A percentile compares a stretch with the other conserved stretches of the same genome.
Evolutionary conservation across 2,888 invertebrate species (phyloP).

Genomic region (Trisateles emortualis): DNA sequence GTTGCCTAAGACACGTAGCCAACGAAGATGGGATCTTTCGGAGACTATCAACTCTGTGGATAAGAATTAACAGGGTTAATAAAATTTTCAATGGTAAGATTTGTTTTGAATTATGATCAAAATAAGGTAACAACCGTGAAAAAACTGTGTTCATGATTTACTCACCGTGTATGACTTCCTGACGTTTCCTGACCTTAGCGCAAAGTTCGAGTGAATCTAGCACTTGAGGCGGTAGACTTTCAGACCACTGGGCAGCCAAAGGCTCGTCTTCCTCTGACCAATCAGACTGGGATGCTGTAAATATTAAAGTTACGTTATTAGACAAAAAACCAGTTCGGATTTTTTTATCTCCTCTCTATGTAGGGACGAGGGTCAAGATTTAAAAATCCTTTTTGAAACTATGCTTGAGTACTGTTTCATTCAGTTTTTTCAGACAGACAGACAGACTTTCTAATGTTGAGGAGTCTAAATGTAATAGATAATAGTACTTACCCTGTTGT

Average conservation of each 20-base stretch:
- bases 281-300: conserved; percentile 77
- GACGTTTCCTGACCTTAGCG: conserved; percentile 73
- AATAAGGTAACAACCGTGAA: too few species aligned
- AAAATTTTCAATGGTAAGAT: too few species aligned
- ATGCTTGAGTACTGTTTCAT: too few species aligned
- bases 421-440: too few species aligned
- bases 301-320: conserved; percentile 3
- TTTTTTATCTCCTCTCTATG: too few species aligned
- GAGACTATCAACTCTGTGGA: conserved; percentile 92
- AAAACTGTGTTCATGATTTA: too few species aligned
- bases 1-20: conserved; percentile 93
- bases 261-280: conserved; percentile 82
- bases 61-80: neutral
- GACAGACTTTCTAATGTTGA: too few species aligned
- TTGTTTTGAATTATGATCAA: too few species aligned
- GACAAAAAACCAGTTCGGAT: too few species aligned
- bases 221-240: conserved; percentile 73
- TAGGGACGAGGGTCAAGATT: too few species aligned
- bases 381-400: too few species aligned
- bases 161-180: conserved; percentile 84
- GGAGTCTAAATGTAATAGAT: too few species aligned
- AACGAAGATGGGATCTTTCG: conserved; percentile 95
- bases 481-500: conserved; percentile 76
- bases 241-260: conserved; percentile 78
- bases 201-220: conserved; percentile 71